These are phyloP conservation scores for Clanis bilineata DNA, from an alignment of 2,888 invertebrate species.

Conservation along the genomic window DNA sequence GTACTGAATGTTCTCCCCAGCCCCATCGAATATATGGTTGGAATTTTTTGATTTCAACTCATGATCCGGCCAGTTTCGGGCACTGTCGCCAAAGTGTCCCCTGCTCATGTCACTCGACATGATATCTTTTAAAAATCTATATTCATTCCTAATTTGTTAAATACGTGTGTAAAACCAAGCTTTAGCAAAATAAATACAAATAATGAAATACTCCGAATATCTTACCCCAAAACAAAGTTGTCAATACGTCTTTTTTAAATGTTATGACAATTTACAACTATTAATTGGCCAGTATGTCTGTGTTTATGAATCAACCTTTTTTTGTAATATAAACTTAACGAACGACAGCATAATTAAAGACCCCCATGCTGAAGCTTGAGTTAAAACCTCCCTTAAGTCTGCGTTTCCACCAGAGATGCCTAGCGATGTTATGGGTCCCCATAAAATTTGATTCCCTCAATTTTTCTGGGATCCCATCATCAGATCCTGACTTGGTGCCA, in stretches of 20 bases:
- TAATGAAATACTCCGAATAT: constrained; percentile 40
- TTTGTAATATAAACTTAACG: too few relatives aligned
- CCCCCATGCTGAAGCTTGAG: too few relatives aligned
- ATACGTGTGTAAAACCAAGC: constrained; percentile 15
- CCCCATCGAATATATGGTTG: constrained; percentile 70
- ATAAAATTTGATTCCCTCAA: too few relatives aligned
- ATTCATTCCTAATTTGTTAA: constrained; percentile 29
- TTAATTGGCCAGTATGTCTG: background rate
- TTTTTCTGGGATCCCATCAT: too few relatives aligned
- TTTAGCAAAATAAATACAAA: constrained; percentile 40
- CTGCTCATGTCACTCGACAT: constrained; percentile 44
- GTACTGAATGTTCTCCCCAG: constrained; percentile 70
- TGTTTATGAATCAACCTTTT: too few relatives aligned
- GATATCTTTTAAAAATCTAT: constrained; percentile 32
- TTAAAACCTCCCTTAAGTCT: too few relatives aligned
- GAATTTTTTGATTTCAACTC: constrained; percentile 46
- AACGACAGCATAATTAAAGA: too few relatives aligned
- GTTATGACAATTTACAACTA: background rate
- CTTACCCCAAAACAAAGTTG: constrained; percentile 34
- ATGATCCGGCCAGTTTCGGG: constrained; percentile 43
- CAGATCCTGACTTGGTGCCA: too few relatives aligned
- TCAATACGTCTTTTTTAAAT: background rate
- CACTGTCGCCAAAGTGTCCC: constrained; percentile 67
- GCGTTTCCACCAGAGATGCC: too few relatives aligned
- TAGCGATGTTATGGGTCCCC: too few relatives aligned